Percentiles rank a stretch among this genome's conserved stretches.
Evolutionary conservation across 2,888 invertebrate species (phyloP).

Genomic region (Camptogramma bilineatum): DNA sequence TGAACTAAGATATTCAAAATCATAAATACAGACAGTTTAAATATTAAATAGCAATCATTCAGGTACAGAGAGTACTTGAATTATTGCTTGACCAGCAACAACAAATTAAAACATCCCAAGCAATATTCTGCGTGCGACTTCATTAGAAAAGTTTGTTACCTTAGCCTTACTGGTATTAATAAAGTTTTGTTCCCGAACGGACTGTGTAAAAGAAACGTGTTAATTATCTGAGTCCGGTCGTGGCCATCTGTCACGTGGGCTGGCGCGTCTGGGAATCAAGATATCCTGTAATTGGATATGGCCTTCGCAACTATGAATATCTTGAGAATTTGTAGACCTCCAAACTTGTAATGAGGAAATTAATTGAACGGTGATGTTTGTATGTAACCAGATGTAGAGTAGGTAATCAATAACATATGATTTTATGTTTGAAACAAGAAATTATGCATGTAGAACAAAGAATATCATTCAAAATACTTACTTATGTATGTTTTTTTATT

Average conservation of each 20-base stretch:
- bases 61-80: too few species aligned
- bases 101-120: conserved; percentile 75
- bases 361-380: conserved; percentile 11
- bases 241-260: conserved; percentile 74
- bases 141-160: conserved; percentile 83
- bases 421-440: too few species aligned
- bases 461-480: too few species aligned
- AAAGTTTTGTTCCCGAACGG: conserved; percentile 80
- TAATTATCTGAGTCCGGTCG: conserved; percentile 75
- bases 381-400: background rate
- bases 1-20: too few species aligned
- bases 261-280: conserved; percentile 46
- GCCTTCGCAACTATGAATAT: conserved; percentile 41
- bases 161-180: conserved; percentile 84
- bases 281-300: conserved; percentile 49
- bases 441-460: too few species aligned
- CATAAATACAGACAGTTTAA: too few species aligned
- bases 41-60: conserved; percentile 2
- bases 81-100: conserved; percentile 69
- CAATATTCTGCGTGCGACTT: conserved; percentile 79
- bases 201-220: conserved; percentile 79
- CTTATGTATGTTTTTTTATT: too few species aligned
- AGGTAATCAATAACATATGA: background rate
- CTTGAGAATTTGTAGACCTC: conserved; percentile 27
- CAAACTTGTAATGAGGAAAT: conserved; percentile 32